phyloP scores from a whole-genome alignment of 2,113 vertebrate species.

The Pelodiscus sinensis region DNA sequence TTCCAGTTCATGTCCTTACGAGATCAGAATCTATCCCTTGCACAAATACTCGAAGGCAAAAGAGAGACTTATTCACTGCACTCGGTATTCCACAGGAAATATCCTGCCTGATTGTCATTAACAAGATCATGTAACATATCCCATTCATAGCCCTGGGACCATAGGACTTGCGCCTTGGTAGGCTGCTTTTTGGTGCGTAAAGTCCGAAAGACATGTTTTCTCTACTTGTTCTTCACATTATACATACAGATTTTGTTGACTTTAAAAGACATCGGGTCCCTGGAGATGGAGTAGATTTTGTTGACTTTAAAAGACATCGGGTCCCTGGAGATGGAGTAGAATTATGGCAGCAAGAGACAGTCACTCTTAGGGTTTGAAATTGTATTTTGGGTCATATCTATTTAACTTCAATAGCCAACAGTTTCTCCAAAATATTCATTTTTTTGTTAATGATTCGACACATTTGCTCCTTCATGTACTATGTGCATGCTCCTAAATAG shows the following conservation, averaged over 20 bases:
- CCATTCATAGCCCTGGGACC: not conserved
- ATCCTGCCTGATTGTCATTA: not conserved
- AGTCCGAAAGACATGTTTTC: not conserved
- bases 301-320: not conserved
- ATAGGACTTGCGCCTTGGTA: not conserved
- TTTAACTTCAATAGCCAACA: not conserved
- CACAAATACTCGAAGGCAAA: not conserved
- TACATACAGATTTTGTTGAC: not conserved
- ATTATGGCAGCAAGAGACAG: not conserved
- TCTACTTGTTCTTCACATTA: not conserved
- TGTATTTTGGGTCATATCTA: not conserved
- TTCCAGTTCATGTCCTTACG: not conserved
- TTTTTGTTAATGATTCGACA: not conserved
- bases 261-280: not conserved
- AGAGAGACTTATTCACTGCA: not conserved
- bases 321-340: not conserved
- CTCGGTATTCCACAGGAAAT: not conserved
- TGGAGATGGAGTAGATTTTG: not conserved
- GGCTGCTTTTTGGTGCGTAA: fast-evolving
- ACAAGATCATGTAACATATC: not conserved
- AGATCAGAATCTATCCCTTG: not conserved
- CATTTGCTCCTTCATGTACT: not conserved
- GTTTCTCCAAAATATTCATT: not conserved
- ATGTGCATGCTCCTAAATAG: not conserved
- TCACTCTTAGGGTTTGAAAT: not conserved